phyloP scores from a whole-genome alignment of 2,113 vertebrate species.

The Lophura nycthemera region DNA sequence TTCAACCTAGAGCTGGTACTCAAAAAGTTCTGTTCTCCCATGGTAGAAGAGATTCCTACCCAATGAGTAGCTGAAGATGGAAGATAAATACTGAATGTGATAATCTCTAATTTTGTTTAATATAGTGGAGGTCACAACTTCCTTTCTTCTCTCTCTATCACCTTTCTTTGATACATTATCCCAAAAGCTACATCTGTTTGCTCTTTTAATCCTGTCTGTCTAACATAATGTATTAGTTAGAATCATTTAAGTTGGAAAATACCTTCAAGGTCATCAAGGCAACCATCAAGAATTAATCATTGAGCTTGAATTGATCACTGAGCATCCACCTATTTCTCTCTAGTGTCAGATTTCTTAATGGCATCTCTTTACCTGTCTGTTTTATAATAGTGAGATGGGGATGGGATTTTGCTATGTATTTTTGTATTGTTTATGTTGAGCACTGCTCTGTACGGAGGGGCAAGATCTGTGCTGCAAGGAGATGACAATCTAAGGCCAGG shows the following conservation, averaged over 20 bases:
- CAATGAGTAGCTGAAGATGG: neutral
- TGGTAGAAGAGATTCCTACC: neutral
- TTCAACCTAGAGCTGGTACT: neutral
- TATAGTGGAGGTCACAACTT: conserved; percentile 13
- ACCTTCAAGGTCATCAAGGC: neutral
- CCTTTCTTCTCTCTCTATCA: conserved; percentile 7
- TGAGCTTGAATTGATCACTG: neutral
- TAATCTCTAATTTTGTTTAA: conserved; percentile 9
- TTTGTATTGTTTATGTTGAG: neutral
- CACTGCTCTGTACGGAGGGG: neutral
- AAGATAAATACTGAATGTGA: neutral
- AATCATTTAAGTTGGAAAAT: neutral
- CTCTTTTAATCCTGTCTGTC: neutral
- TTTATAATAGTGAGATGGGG: neutral
- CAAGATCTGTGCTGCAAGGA: neutral
- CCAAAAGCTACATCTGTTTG: conserved; percentile 8
- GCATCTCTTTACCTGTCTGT: neutral
- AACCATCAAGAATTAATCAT: neutral
- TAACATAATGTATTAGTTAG: neutral
- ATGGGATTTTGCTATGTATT: neutral
- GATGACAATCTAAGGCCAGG: neutral
- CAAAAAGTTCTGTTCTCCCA: neutral
- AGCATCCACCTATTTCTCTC: neutral
- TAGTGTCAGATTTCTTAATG: neutral
- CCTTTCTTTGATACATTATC: conserved; percentile 17